A percentile compares a stretch with the other conserved stretches of the same genome.
These are phyloP conservation scores for Pseudopipra pipra DNA, from an alignment of 2,113 vertebrate species.

Conservation along the genomic window DNA sequence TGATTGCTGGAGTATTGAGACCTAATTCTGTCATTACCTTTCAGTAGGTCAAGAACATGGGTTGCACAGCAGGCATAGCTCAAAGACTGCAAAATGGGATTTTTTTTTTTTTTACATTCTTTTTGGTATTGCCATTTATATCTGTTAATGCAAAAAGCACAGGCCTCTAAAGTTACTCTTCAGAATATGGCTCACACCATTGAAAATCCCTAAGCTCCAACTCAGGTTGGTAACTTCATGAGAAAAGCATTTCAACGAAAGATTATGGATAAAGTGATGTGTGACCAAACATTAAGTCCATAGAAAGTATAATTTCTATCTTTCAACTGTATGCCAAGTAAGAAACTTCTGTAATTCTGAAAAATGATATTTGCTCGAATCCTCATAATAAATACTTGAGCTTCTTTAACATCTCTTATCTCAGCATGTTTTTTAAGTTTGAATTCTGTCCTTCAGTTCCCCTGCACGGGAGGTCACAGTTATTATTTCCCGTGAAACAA, in stretches of 20 bases:
- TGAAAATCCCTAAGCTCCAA: background rate
- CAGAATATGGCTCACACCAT: background rate
- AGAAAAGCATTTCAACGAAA: background rate
- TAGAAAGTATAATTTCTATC: background rate
- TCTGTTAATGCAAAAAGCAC: background rate
- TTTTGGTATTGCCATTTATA: conserved; percentile 23
- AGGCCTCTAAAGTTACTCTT: background rate
- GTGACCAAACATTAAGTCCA: background rate
- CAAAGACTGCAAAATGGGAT: background rate
- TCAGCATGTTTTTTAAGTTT: background rate
- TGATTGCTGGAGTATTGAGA: conserved; percentile 46
- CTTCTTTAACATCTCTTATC: background rate
- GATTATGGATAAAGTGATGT: background rate
- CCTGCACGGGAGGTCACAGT: background rate
- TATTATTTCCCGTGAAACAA: conserved; percentile 1
- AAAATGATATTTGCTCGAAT: background rate
- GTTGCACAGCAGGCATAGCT: background rate
- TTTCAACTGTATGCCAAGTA: background rate
- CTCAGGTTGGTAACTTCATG: background rate
- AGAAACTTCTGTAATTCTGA: background rate
- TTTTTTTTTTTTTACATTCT: background rate
- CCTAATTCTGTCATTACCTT: conserved; percentile 26
- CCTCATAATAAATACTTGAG: background rate
- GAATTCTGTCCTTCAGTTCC: background rate
- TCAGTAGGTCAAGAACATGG: background rate